phyloP scores from a whole-genome alignment of 2,888 invertebrate genomes.

The Trissoscelio sp. region DNA sequence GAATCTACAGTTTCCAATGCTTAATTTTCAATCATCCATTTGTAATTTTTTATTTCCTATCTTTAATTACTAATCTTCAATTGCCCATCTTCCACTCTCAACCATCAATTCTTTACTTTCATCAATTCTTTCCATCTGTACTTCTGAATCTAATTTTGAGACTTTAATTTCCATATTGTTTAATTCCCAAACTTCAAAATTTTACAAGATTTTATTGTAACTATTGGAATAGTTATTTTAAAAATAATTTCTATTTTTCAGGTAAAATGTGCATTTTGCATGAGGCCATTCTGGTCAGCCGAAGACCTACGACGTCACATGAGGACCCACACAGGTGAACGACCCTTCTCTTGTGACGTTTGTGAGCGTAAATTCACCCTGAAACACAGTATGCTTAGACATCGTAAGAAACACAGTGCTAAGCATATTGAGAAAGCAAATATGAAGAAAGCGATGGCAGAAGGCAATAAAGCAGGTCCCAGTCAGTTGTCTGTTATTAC shows the following conservation, averaged over 20 bases:
- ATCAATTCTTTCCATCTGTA: no score
- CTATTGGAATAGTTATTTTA: no score
- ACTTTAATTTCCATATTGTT: no score
- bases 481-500: conserved; percentile 78
- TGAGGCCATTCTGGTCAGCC: conserved; percentile 97
- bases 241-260: conserved; percentile 78
- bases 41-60: no score
- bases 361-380: conserved; percentile 94
- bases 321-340: conserved; percentile 96
- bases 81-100: no score
- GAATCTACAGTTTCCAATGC: no score
- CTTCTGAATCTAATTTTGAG: no score
- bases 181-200: no score
- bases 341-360: conserved; percentile 96
- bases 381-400: conserved; percentile 97
- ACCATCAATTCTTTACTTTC: no score
- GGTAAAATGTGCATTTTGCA: conserved; percentile 95
- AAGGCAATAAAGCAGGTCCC: conserved; percentile 84
- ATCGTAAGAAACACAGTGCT: conserved; percentile 91
- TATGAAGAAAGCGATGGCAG: conserved; percentile 80
- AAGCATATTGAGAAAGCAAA: conserved; percentile 64
- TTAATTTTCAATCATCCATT: conserved; percentile 1
- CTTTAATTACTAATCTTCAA: no score
- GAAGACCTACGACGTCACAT: conserved; percentile 97
- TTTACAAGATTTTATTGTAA: no score